These are phyloP conservation scores for Conus canariensis DNA, from an alignment of 2,888 invertebrate species.

Conservation along the genomic window DNA sequence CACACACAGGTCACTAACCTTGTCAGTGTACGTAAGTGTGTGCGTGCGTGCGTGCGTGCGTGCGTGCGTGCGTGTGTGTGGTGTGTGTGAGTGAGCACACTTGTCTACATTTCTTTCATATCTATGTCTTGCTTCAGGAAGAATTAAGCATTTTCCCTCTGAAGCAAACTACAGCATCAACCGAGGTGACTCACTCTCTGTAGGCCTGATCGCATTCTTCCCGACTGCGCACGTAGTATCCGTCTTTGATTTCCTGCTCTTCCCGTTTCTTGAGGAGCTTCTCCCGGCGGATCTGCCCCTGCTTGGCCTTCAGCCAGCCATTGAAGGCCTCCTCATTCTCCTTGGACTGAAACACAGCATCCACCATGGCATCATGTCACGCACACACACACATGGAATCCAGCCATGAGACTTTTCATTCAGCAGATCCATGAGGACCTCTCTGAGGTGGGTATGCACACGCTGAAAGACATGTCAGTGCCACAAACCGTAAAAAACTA, in stretches of 20 bases:
- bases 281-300: constrained; percentile 67
- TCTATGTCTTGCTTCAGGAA: too few species aligned
- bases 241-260: constrained; percentile 70
- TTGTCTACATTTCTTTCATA: too few species aligned
- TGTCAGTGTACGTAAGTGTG: background rate
- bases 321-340: constrained; percentile 66
- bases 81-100: background rate
- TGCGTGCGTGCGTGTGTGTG: background rate
- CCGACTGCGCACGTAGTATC: constrained; percentile 61
- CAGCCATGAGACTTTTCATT: background rate
- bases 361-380: background rate
- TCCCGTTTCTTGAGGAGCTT: constrained; percentile 65
- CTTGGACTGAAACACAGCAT: constrained; percentile 55
- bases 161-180: too few species aligned
- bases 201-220: constrained; percentile 73
- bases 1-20: too few species aligned
- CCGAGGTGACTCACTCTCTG: constrained; percentile 60
- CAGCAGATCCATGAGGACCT: too few species aligned
- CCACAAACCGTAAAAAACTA: too few species aligned
- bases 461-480: too few species aligned
- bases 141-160: too few species aligned
- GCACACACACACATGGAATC: background rate
- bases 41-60: background rate
- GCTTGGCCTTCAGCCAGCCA: constrained; percentile 71
- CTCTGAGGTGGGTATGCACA: too few species aligned